Base-by-base conservation (phyloP, 2,888 invertebrate species). In the Rhorus exstirpatorius region DNA sequence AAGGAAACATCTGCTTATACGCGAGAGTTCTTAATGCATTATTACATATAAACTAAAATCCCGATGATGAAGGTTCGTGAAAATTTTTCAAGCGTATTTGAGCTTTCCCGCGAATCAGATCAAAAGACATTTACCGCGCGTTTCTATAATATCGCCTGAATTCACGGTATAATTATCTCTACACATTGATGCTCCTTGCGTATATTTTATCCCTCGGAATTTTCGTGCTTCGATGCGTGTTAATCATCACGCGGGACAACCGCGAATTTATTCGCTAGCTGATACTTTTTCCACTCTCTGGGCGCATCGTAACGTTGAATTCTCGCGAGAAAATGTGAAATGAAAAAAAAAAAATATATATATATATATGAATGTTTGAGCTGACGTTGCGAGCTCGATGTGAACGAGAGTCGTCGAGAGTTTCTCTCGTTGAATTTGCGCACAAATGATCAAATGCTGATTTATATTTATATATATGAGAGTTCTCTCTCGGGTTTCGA, bases 21-120 rank as follows among this genome's bases (percentile, higher is more conserved):
- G 38, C 60, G 65, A 38, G 35, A 21, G 53, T 77, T 77, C 74
- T 79, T 84, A 76, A 84, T 85, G 81, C 74, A 76, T 86, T 86
- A 61, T 1, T 3, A 86, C 85, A 53, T 24, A 24, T 19, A 31
- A 26, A 58, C 44, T 19, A 46, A 77, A 80, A 71, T 81, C 35
- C 67, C 60, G 76, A 65, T 76, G 26, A 71, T 65, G 49, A 51
- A 44, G 53, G 61, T 35, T 12, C 38, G 26, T 26, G 41, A 51
- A 51, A 55, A 51, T 60, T 14, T 38, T 44, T 12, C 41, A 51
- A 67, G 63, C 35, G 61, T 60, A 75, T 79, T 83, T 67, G 49
- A 61, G 51, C 67, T 67, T 41, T 60, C 55, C 19, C 3, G n/a
- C 44, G 60, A 79, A 75, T 75, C 58, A 12, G 44, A 46, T 51